These are phyloP conservation scores for Eledona agricola DNA, from an alignment of 2,888 invertebrate genomes.

Conservation along the genomic window DNA sequence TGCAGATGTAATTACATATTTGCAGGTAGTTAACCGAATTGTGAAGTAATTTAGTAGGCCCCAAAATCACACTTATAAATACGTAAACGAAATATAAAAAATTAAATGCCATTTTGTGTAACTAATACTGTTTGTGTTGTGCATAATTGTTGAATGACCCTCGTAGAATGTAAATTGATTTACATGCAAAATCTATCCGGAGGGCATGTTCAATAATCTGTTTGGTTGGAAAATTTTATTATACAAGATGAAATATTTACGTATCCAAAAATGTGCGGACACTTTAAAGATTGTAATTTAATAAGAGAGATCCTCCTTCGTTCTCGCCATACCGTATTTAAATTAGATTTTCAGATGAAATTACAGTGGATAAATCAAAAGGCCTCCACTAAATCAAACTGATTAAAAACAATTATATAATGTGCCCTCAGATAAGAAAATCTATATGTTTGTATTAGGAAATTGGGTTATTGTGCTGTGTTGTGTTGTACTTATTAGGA, in stretches of 20 bases:
- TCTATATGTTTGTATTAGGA: constrained; percentile 31
- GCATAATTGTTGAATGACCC: no score
- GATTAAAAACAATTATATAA: constrained; percentile 33
- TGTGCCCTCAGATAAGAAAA: constrained; percentile 24
- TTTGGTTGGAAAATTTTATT: constrained; percentile 4
- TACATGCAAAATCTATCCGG: no score
- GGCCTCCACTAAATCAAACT: constrained; percentile 27
- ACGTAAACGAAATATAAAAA: no score
- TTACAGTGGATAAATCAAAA: constrained; percentile 33
- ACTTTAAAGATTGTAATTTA: constrained; percentile 31
- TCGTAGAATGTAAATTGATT: no score
- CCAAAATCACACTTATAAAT: no score
- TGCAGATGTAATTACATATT: no score
- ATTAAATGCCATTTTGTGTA: no score
- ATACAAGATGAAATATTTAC: constrained; percentile 13
- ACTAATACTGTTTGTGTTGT: no score
- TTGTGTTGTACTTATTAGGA: constrained; percentile 26
- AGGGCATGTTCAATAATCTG: no score
- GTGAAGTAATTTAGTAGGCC: no score
- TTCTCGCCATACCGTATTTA: constrained; percentile 32
- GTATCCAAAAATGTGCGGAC: constrained; percentile 23
- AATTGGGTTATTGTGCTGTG: constrained; percentile 27
- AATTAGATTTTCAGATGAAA: constrained; percentile 35
- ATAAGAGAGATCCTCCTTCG: constrained; percentile 29
- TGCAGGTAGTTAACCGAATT: no score